Conservation (phyloP, 2,113 vertebrate species). For the Merops nubicus region DNA sequence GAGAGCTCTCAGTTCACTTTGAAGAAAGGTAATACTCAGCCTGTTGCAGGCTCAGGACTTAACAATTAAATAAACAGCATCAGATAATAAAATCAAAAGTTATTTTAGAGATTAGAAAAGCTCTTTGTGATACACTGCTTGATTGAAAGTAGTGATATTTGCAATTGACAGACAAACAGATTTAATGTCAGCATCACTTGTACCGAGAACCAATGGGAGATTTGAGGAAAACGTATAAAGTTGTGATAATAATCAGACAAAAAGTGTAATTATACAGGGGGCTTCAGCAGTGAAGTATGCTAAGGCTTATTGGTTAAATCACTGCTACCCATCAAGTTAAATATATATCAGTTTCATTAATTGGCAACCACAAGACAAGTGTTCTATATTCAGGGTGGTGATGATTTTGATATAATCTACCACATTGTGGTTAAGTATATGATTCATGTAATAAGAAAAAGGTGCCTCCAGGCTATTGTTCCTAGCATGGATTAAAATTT, state of each 20-base stretch:
- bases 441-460: slow-evolving; percentile 80
- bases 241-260: slow-evolving; percentile 42
- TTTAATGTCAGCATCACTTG: slow-evolving; percentile 12
- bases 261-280: slow-evolving; percentile 46
- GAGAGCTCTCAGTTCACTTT: background rate
- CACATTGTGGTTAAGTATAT: slow-evolving; percentile 76
- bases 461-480: slow-evolving; percentile 81
- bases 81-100: slow-evolving; percentile 32
- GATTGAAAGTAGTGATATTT: slow-evolving; percentile 29
- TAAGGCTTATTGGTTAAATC: slow-evolving; percentile 58
- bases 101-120: slow-evolving; percentile 9
- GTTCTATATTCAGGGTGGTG: slow-evolving; percentile 57
- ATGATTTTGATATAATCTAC: slow-evolving; percentile 73
- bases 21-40: background rate
- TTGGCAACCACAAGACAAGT: slow-evolving; percentile 71
- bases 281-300: slow-evolving; percentile 23
- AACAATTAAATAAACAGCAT: background rate
- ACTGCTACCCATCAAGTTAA: slow-evolving; percentile 61
- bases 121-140: background rate
- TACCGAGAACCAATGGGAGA: slow-evolving; percentile 6
- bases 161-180: slow-evolving; percentile 9
- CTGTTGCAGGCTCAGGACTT: background rate
- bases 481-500: slow-evolving; percentile 80
- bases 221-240: slow-evolving; percentile 21
- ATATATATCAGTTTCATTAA: slow-evolving; percentile 74